Evolutionary conservation across 2,797 vertebrate species (phyloP).

Genomic region (Scomberomorus guttatus): DNA sequence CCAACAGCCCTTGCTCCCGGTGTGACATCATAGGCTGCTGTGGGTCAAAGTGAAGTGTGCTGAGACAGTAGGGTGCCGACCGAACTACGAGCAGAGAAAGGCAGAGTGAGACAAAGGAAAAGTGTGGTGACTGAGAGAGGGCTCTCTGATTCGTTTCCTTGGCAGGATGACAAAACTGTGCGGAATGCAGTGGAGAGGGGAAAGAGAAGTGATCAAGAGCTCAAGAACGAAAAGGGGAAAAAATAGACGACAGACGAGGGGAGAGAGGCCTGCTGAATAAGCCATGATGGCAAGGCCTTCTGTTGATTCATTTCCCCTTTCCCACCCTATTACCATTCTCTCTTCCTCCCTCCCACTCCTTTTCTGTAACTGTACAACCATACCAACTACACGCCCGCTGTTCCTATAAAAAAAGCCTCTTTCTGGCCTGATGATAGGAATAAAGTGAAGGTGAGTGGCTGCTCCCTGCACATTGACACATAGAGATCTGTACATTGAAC

Average conservation of each 20-base stretch:
- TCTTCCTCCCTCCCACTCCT: constrained; percentile 23
- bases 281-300: constrained; percentile 65
- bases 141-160: constrained; percentile 91
- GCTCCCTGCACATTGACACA: constrained; percentile 4
- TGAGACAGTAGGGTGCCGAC: constrained; percentile 49
- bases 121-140: constrained; percentile 75
- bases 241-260: constrained; percentile 70
- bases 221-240: constrained; percentile 69
- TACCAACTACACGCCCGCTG: constrained; percentile 15
- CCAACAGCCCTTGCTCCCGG: constrained; percentile 62
- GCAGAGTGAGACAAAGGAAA: constrained; percentile 77
- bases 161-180: constrained; percentile 92
- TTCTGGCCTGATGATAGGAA: background rate
- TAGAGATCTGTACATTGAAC: constrained; percentile 11
- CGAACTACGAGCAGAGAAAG: constrained; percentile 53
- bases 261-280: constrained; percentile 78
- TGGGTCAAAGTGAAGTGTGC: constrained; percentile 75
- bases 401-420: constrained; percentile 27
- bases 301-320: constrained; percentile 78
- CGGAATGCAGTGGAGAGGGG: constrained; percentile 90
- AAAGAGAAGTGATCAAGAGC: constrained; percentile 85
- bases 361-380: constrained; percentile 19
- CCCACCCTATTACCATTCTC: constrained; percentile 59
- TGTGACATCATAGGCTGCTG: constrained; percentile 74
- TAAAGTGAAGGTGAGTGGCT: background rate